Evolutionary conservation across 2,888 invertebrate species (phyloP), one percentile per base, ranked within the genome.

Genomic region (Ormia ochracea): DNA sequence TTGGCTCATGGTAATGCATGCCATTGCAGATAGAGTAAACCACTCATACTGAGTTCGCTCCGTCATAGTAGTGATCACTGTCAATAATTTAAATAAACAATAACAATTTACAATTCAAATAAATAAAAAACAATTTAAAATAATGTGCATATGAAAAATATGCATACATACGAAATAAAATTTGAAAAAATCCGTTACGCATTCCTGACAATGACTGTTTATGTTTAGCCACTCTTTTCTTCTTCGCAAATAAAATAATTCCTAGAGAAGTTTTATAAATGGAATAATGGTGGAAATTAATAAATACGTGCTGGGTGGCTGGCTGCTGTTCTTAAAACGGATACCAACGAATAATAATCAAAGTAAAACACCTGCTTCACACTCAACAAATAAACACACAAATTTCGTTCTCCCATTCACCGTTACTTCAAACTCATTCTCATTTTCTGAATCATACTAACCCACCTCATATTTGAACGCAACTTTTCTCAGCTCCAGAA

Each of bases 321-420:
- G 56, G 61, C 38, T 78, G 63, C 54, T 74, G 69, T 61, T 68
- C 17, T 43, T 43, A 28, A 63, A 72, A 61, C 54, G 73, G 69
- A 79, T 65, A 65, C 38, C 12, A 54, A 68, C 45, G 36, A 52
- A 43, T 63, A 69, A 48, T 61, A 74, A 52, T 70, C 65, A 70
- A 70, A 79, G 74, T 70, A 65, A 73, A 63, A 78, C 78, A 78
- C 80, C 80, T 80, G 80, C 70, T 72, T 36, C 45, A 48, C 17
- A 28, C 52, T 50, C 54, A 36, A 21, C 41, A 41, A 58, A 59
- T 45, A 38, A 14, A 4, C 14, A 58, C 50, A 41, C 41, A 75
- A 43, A 6, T 26, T 19, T 26, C n/a, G 36, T 33, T 54, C 26
- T 31, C 33, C 17, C 45, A 31, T 45, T 65, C 58, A 9, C 5